These are phyloP conservation scores for Gambusia yucatana DNA, from an alignment of 2,797 vertebrate genomes.

Conservation along the genomic window DNA sequence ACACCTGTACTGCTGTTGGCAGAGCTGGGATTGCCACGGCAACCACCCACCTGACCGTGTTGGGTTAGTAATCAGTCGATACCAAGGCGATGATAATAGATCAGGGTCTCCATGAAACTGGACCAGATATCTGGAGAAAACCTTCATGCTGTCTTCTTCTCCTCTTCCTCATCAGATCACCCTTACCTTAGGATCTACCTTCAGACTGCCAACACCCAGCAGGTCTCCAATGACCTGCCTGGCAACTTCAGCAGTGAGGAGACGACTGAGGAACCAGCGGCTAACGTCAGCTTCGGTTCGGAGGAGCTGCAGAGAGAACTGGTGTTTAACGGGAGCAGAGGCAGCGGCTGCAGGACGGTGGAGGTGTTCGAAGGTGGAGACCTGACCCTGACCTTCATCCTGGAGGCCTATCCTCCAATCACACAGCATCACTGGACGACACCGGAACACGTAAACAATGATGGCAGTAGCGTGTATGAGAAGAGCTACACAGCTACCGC, in stretches of 20 bases:
- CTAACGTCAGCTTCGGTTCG: slow-evolving; percentile 11
- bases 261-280: not conserved
- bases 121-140: not conserved
- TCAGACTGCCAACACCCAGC: not conserved
- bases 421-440: slow-evolving; percentile 55
- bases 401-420: slow-evolving; percentile 87
- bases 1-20: slow-evolving; percentile 80
- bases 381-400: slow-evolving; percentile 76
- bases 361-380: slow-evolving; percentile 72
- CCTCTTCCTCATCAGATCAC: slow-evolving; percentile 72
- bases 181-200: slow-evolving; percentile 80
- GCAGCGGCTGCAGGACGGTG: slow-evolving; percentile 36
- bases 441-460: slow-evolving; percentile 32
- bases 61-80: slow-evolving; percentile 56
- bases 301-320: not conserved
- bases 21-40: slow-evolving; percentile 55
- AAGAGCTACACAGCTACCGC: slow-evolving; percentile 25
- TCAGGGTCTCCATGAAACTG: not conserved
- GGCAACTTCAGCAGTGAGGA: slow-evolving; percentile 22
- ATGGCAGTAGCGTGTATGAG: slow-evolving; percentile 19
- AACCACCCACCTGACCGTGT: slow-evolving; percentile 80
- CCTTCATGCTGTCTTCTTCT: not conserved
- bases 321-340: slow-evolving; percentile 2
- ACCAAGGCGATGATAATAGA: not conserved
- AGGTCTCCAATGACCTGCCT: not conserved